These are phyloP conservation scores for Amphipoea oculea DNA, from an alignment of 2,888 invertebrate genomes.

Conservation along the genomic window DNA sequence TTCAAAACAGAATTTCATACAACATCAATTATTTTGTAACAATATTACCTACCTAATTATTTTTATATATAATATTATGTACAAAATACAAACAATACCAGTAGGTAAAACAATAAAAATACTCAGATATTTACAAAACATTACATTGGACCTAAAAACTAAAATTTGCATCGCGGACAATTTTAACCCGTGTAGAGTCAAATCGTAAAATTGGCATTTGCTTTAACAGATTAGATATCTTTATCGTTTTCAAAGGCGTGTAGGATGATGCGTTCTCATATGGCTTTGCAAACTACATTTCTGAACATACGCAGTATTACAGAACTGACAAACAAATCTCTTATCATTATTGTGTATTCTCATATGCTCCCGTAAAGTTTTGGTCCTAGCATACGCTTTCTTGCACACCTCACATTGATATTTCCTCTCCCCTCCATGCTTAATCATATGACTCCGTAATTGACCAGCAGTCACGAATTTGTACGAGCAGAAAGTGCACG, in stretches of 20 bases:
- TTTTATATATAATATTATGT: slow-evolving; percentile 1
- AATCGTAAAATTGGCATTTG: neutral
- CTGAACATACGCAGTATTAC: slow-evolving; percentile 83
- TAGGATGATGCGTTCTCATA: slow-evolving; percentile 82
- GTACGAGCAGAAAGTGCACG: slow-evolving; percentile 78
- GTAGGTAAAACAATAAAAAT: neutral
- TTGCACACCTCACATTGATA: slow-evolving; percentile 83
- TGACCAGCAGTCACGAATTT: slow-evolving; percentile 79
- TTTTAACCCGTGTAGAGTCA: neutral
- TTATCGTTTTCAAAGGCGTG: slow-evolving; percentile 66
- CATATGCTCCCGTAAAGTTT: slow-evolving; percentile 83
- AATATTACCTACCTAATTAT: neutral
- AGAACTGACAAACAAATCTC: slow-evolving; percentile 84
- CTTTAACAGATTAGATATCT: slow-evolving; percentile 25
- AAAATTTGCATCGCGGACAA: neutral
- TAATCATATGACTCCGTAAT: slow-evolving; percentile 81
- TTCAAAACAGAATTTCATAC: neutral
- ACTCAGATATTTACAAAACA: neutral
- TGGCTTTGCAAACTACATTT: slow-evolving; percentile 86
- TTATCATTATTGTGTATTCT: slow-evolving; percentile 85
- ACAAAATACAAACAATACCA: neutral
- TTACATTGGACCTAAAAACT: neutral
- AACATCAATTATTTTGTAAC: neutral
- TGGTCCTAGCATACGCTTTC: slow-evolving; percentile 83
- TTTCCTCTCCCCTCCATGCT: slow-evolving; percentile 80